Evolutionary conservation across 2,888 invertebrate species (phyloP), one percentile per base, ranked within the genome.

Genomic region (Brassicogethes aeneus): DNA sequence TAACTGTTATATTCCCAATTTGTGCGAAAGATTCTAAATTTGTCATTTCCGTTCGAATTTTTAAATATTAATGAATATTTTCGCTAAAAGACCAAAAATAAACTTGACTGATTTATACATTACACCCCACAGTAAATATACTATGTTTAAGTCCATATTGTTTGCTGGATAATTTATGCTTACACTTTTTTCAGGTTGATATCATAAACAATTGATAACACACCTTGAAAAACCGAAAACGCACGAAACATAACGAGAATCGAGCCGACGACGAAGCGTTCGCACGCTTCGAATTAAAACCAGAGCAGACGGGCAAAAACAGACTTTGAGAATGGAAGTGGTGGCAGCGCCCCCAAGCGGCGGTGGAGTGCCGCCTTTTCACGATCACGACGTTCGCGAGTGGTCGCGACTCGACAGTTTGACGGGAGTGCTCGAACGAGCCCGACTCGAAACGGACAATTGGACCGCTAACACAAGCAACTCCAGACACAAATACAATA

Each of bases 401-500:
- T 75, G 75, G 75, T 72, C 72, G 41, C 63, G 69, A 45, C 61
- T 73, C 47, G 73, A 74, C 59, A 66, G 68, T 50, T 61, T 74
- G 50, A 74, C 73, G 23, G 74, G 74, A 15, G 71, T 73, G 56
- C 59, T 73, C 53, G 74, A 75, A 57, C 64, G 70, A 48, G 74
- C 74, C 23, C 62, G 74, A 23, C 61, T 73, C 23, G 73, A 75
- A 59, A 73, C 73, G 17, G 73, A 72, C 55, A 70, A 70, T 48
- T 75, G 75, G 75, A 61, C 70, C 34, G 67, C 71, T 16, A 69
- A 63, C 47, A 71, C 70, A 17, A 62, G 61, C 23, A 69, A 65
- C 48, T 64, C 70, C 29, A 66, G 66, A 16, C 72, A 72, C 50
- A 70, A 73, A 45, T 75, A 73, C 53, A 72, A 72, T 55, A 75